Base-by-base conservation (phyloP, 2,113 vertebrate species). In the Nerophis ophidion region DNA sequence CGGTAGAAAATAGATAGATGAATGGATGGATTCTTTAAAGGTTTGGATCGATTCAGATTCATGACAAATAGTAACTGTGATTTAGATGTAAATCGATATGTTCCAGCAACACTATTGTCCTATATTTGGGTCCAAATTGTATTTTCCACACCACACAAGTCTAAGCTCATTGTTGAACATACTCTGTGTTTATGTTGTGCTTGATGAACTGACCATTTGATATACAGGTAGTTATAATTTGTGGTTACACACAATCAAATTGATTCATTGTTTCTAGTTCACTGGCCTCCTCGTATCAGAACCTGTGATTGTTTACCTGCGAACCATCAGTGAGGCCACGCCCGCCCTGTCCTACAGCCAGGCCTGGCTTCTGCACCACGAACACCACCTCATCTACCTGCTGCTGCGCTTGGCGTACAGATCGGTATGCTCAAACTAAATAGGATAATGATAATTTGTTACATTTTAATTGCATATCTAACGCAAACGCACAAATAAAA, bases 351-450 rank as follows among this genome's bases (percentile, higher is more conserved):
- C 90, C 52, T 84, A 89, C 33, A 84, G 86, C 74, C 89, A 86
- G 8, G 86, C 80, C 0, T 98, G 95, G 97, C 85, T 95, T 34
- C 83, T 97, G 45, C 90, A 85, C 47, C 95, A 98, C 1, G 97
- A 99, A 36, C 92, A 93, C 83, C 93, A 97, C 63, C 89, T 99
- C 61, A 92, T 96, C 56, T 94, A 93, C 76, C 84, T 94, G 38
- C 87, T 93, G 33, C 84, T 99, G 33, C 60, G 66, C 0, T 76
- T 99, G 72, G 89, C 94, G 33, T 86, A 68, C 76, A 92, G 79
- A 88, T 84, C 74, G 90, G 97, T 98, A 87, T 2, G 71, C n/a
- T 26, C 12, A 3, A 6, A 54, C 38, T 26, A 26, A 26, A 26
- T 26, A 3, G 26, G 26, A 26, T 26, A 26, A 26, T 26, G 26